phyloP scores from a whole-genome alignment of 2,797 vertebrate species.

The Sparus aurata region DNA sequence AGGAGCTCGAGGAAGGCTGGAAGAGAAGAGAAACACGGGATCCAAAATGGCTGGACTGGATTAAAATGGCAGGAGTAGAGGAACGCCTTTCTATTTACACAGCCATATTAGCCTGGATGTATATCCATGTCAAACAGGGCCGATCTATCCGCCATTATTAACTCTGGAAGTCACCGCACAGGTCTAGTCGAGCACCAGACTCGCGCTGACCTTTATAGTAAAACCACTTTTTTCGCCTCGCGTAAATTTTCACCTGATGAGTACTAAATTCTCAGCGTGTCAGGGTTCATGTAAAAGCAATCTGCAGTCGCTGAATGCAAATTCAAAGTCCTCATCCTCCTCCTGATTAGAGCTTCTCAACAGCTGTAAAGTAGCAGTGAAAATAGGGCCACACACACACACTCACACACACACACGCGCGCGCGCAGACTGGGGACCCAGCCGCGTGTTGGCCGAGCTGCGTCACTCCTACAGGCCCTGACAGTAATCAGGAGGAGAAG shows the following conservation, averaged over 20 bases:
- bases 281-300: constrained; percentile 23
- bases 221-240: constrained; percentile 33
- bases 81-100: constrained; percentile 52
- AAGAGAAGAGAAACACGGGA: constrained; percentile 63
- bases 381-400: constrained; percentile 49
- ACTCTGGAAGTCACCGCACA: constrained; percentile 19
- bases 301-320: constrained; percentile 34
- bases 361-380: constrained; percentile 57
- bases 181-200: constrained; percentile 14
- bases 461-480: constrained; percentile 66
- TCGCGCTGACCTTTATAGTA: constrained; percentile 40
- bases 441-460: constrained; percentile 34
- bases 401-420: constrained; percentile 21
- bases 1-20: constrained; percentile 55
- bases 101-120: constrained; percentile 21
- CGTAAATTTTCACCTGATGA: too few species aligned
- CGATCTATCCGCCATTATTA: constrained; percentile 31
- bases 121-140: constrained; percentile 18
- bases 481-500: constrained; percentile 76
- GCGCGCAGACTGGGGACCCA: constrained; percentile 17
- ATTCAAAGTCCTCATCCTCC: constrained; percentile 34
- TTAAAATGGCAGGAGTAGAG: constrained; percentile 64
- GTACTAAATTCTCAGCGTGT: constrained; percentile 32
- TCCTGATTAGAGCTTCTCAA: constrained; percentile 45
- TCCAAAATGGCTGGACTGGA: constrained; percentile 77